phyloP scores from a whole-genome alignment of 2,113 vertebrate genomes.

The Spea bombifrons region DNA sequence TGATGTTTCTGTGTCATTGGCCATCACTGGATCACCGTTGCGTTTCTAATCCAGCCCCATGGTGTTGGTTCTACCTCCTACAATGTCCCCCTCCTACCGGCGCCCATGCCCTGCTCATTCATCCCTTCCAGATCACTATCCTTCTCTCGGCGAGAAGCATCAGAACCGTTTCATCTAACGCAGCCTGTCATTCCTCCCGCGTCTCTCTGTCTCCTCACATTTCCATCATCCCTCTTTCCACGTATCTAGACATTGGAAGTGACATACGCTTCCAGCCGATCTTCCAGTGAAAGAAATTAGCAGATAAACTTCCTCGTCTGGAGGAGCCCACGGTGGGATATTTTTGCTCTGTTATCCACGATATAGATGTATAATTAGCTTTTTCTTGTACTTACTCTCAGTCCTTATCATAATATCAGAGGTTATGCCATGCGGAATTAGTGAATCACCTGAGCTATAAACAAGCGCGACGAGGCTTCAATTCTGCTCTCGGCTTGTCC shows the following conservation, averaged over 20 bases:
- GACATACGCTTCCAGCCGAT: constrained; percentile 68
- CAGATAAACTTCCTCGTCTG: constrained; percentile 20
- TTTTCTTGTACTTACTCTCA: constrained; percentile 5
- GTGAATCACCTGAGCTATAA: constrained; percentile 10
- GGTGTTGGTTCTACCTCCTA: constrained; percentile 68
- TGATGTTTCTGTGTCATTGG: constrained; percentile 33
- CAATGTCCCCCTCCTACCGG: constrained; percentile 47
- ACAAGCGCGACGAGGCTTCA: constrained; percentile 4
- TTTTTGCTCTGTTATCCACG: constrained; percentile 6
- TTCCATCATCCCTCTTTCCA: constrained; percentile 71
- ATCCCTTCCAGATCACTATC: constrained; percentile 43
- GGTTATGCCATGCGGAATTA: constrained; percentile 13
- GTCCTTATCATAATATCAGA: constrained; percentile 16
- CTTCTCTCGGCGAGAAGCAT: constrained; percentile 33
- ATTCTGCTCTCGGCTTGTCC: background rate
- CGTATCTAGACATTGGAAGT: constrained; percentile 71
- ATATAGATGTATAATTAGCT: constrained; percentile 22
- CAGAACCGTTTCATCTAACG: constrained; percentile 39
- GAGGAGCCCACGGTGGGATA: constrained; percentile 18
- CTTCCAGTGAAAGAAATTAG: constrained; percentile 27
- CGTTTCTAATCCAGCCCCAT: constrained; percentile 64
- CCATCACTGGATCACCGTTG: constrained; percentile 25
- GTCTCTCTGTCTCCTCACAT: constrained; percentile 64
- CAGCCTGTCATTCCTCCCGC: constrained; percentile 42
- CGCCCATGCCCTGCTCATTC: constrained; percentile 26